phyloP scores from a whole-genome alignment of 2,888 invertebrate species.

The Fissipunctia ypsillon region DNA sequence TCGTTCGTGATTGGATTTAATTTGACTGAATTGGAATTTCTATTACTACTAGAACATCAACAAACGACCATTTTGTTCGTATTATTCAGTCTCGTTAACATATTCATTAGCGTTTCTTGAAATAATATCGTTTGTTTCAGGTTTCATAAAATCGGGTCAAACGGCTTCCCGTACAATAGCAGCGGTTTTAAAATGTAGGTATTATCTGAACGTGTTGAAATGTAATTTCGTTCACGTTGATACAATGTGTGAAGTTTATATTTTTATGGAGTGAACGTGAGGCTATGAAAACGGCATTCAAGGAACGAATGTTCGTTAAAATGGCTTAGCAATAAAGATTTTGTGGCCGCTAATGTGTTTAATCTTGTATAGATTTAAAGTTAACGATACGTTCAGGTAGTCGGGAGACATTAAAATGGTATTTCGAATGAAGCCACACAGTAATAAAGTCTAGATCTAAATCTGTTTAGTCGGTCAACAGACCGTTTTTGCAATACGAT shows the following conservation, averaged over 20 bases:
- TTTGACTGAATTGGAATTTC: constrained; percentile 40
- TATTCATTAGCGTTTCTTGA: constrained; percentile 24
- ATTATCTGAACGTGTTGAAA: constrained; percentile 55
- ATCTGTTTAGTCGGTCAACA: constrained; percentile 10
- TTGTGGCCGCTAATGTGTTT: constrained; percentile 62
- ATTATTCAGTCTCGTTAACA: constrained; percentile 23
- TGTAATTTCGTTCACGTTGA: constrained; percentile 55
- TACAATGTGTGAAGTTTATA: constrained; percentile 67
- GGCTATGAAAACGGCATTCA: constrained; percentile 63
- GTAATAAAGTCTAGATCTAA: constrained; percentile 25
- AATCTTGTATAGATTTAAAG: constrained; percentile 48
- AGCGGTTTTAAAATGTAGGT: constrained; percentile 50
- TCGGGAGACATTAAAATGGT: constrained; percentile 30
- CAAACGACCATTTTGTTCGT: constrained; percentile 21
- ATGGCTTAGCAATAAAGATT: constrained; percentile 61
- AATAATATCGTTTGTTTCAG: constrained; percentile 27
- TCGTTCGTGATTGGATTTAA: constrained; percentile 37
- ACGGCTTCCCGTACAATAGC: constrained; percentile 24
- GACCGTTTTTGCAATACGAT: constrained; percentile 8
- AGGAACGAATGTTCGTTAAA: constrained; percentile 63
- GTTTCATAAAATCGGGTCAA: constrained; percentile 27
- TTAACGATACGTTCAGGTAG: constrained; percentile 37
- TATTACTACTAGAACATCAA: constrained; percentile 31
- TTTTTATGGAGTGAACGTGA: constrained; percentile 65
- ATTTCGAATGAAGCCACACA: constrained; percentile 15